Conservation (phyloP, 2,113 vertebrate genomes). For the Gasterosteus nipponicus region DNA sequence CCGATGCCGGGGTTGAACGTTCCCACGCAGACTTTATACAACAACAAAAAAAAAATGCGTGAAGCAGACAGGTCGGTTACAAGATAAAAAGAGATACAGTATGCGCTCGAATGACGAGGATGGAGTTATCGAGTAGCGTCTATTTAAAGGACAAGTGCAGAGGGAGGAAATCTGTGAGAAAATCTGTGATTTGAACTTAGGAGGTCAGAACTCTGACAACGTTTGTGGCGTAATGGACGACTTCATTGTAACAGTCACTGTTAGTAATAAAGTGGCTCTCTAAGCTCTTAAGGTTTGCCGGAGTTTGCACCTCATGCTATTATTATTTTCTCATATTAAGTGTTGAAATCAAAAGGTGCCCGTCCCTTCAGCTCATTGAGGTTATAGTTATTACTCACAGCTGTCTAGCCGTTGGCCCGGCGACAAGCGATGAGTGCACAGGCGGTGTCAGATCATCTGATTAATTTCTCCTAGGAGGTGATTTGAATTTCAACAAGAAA, state of each 20-base stretch:
- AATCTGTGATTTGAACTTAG: neutral
- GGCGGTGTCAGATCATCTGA: no score
- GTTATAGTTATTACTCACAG: no score
- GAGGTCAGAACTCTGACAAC: neutral
- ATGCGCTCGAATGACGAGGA: neutral
- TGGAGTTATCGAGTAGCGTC: neutral
- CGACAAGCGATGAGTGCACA: no score
- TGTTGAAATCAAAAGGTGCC: neutral
- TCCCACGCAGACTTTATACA: neutral
- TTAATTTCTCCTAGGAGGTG: neutral
- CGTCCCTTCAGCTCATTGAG: no score
- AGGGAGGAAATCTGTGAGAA: neutral
- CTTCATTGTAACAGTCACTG: no score
- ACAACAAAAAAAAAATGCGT: neutral
- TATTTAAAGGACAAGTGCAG: neutral
- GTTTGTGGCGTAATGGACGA: neutral
- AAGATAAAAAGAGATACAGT: neutral
- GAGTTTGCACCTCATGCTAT: neutral
- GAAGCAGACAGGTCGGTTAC: neutral
- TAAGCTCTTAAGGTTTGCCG: neutral
- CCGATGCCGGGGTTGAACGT: neutral
- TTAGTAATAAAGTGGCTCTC: neutral
- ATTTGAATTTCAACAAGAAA: neutral
- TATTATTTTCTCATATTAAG: neutral
- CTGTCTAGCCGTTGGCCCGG: no score